These are phyloP conservation scores for Mesaphorura yosii DNA, from an alignment of 1,140 invertebrate genomes.

Conservation along the genomic window DNA sequence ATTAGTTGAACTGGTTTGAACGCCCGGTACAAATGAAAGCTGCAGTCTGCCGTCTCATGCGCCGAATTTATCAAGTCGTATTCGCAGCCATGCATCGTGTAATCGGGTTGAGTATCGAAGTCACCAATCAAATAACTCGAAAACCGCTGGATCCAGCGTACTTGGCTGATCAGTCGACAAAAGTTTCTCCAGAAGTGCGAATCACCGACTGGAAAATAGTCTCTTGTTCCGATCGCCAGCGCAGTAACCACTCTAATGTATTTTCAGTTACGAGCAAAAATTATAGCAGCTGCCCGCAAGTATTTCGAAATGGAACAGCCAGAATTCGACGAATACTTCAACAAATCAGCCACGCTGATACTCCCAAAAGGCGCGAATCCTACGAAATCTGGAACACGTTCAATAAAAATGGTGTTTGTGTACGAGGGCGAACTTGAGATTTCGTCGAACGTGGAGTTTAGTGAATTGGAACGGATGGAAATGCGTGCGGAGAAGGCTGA, in stretches of 20 bases:
- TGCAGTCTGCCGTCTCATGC: conserved; percentile 1
- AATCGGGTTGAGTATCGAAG: conserved; percentile 7
- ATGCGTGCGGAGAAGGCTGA: background rate
- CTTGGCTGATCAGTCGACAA: background rate
- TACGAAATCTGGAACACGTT: background rate
- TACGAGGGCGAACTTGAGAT: conserved; percentile 13
- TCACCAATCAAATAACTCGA: conserved; percentile 1
- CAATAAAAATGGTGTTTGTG: background rate
- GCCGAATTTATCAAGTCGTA: conserved; percentile 11
- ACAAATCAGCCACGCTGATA: background rate
- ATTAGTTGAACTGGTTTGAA: too few relatives aligned
- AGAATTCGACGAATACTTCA: too few relatives aligned
- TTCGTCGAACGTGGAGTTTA: background rate
- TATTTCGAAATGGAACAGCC: too few relatives aligned
- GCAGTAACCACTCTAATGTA: background rate
- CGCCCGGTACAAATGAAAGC: too few relatives aligned
- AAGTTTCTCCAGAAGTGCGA: background rate
- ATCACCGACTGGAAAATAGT: background rate
- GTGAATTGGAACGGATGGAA: too few relatives aligned
- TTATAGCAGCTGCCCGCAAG: background rate
- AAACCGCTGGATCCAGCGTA: background rate
- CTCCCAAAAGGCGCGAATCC: background rate
- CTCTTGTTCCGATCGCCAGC: too few relatives aligned
- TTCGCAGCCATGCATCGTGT: conserved; percentile 7
- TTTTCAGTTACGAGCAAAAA: background rate